These are phyloP conservation scores for Xenops minutus DNA, from an alignment of 2,797 vertebrate species.

Conservation along the genomic window DNA sequence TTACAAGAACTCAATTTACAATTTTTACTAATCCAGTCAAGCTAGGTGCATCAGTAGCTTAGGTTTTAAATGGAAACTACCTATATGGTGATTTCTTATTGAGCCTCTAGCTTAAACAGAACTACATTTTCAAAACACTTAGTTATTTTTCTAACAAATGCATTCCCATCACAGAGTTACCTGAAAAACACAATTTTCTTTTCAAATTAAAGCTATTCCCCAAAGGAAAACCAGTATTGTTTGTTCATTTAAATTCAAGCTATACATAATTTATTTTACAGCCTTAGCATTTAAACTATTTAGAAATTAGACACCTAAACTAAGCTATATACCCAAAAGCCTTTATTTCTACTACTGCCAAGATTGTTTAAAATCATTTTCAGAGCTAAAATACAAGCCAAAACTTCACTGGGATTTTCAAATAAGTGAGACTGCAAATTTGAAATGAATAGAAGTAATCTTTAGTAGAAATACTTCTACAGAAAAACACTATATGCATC, in stretches of 20 bases:
- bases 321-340: constrained; percentile 30
- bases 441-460: constrained; percentile 43
- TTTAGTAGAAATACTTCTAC: constrained; percentile 1
- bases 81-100: neutral
- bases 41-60: neutral
- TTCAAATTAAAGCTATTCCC: constrained; percentile 66
- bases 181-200: constrained; percentile 40
- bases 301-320: constrained; percentile 57
- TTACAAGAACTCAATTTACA: neutral
- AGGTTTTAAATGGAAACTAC: neutral
- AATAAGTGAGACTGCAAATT: constrained; percentile 21
- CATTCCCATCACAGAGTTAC: constrained; percentile 33
- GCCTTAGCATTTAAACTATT: constrained; percentile 59
- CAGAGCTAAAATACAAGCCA: constrained; percentile 56
- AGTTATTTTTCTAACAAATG: constrained; percentile 23
- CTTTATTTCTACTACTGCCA: constrained; percentile 22
- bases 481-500: constrained; percentile 12
- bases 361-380: constrained; percentile 55
- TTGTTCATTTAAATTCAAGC: constrained; percentile 55
- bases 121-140: neutral
- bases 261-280: constrained; percentile 64
- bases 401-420: constrained; percentile 45
- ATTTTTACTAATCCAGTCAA: neutral
- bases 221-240: constrained; percentile 44
- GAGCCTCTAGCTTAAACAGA: neutral